phyloP scores from a whole-genome alignment of 2,888 invertebrate genomes.

The Parnassius mnemosyne region DNA sequence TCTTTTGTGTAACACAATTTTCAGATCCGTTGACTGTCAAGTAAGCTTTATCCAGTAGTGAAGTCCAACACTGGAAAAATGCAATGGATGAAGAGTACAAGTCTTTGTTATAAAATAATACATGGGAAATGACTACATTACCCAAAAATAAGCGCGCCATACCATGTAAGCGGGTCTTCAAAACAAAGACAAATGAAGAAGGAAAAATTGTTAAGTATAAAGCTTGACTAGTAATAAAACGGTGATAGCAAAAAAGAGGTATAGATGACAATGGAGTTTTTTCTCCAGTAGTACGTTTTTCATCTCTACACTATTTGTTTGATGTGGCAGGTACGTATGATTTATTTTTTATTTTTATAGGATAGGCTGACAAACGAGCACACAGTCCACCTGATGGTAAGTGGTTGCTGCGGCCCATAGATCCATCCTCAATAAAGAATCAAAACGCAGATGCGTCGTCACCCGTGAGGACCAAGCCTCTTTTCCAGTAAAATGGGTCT shows the following conservation, averaged over 20 bases:
- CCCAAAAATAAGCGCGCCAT: constrained; percentile 27
- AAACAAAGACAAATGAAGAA: constrained; percentile 29
- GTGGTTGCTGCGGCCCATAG: too few relatives aligned
- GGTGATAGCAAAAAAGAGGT: constrained; percentile 28
- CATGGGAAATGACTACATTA: constrained; percentile 26
- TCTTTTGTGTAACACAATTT: too few relatives aligned
- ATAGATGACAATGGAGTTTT: constrained; percentile 31
- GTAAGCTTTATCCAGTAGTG: neutral
- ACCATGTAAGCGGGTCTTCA: constrained; percentile 34
- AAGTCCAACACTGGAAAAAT: constrained; percentile 6
- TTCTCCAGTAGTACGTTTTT: constrained; percentile 31
- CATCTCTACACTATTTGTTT: constrained; percentile 32
- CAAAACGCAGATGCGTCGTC: too few relatives aligned
- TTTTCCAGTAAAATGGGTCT: too few relatives aligned
- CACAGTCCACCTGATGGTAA: too few relatives aligned
- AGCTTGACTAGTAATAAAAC: constrained; percentile 24
- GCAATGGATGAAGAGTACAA: constrained; percentile 31
- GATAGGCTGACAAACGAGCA: too few relatives aligned
- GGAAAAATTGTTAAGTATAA: constrained; percentile 4
- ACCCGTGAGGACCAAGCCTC: too few relatives aligned
- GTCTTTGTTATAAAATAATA: constrained; percentile 29
- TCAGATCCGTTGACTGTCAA: constrained; percentile 1
- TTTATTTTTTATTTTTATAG: too few relatives aligned
- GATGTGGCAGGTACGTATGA: constrained; percentile 30
- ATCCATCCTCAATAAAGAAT: too few relatives aligned